Conservation (phyloP, 2,797 vertebrate genomes). For the Anisognathus igniventris region DNA sequence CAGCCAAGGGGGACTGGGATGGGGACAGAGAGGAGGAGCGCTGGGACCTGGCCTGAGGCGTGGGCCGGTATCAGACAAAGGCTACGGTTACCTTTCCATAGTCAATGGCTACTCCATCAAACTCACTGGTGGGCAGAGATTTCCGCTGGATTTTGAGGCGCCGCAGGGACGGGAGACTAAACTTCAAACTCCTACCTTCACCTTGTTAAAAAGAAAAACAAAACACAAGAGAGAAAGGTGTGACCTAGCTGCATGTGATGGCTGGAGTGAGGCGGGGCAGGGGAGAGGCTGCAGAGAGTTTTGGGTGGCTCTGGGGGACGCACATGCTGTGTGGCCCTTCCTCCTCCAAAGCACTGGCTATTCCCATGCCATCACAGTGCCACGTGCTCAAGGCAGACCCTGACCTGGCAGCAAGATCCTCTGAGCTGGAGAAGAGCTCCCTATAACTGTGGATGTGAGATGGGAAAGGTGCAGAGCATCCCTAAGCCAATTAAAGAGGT, state of each 20-base stretch:
- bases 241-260: constrained; percentile 41
- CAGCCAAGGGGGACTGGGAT: constrained; percentile 3
- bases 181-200: constrained; percentile 82
- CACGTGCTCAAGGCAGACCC: not conserved
- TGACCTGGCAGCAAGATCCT: not conserved
- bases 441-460: accelerated
- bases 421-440: not conserved
- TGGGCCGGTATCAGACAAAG: constrained; percentile 61
- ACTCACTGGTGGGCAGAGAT: constrained; percentile 85
- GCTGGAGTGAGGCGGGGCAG: not conserved
- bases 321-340: not conserved
- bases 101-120: constrained; percentile 89
- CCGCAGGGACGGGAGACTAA: constrained; percentile 84
- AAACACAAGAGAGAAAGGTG: constrained; percentile 66
- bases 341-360: not conserved
- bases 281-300: not conserved
- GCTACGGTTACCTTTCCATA: constrained; percentile 81
- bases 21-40: constrained; percentile 41
- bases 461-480: not conserved
- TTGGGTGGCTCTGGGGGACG: not conserved
- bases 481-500: constrained; percentile 15
- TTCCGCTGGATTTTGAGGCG: constrained; percentile 72
- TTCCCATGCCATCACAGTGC: not conserved
- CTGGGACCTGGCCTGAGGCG: constrained; percentile 42
- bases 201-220: constrained; percentile 74